Evolutionary conservation across 1,140 invertebrate species (phyloP), one percentile per base, ranked within the genome.

Genomic region (Drosophila kurseongensis): DNA sequence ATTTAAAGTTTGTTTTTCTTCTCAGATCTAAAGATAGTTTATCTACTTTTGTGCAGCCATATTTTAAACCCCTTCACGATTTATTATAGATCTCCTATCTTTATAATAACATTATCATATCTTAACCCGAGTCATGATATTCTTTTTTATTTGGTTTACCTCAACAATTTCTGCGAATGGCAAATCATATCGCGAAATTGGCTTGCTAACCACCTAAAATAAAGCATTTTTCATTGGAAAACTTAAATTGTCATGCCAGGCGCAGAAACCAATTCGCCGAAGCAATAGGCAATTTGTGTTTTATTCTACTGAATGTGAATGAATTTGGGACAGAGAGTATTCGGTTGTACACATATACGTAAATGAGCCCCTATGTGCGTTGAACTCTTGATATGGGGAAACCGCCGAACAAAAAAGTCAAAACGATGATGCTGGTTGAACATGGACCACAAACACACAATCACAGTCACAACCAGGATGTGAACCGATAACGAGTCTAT

Each of bases 151-250:
- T 56, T 5, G 5, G 52, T 56, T 75, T 59, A 54, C 60, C 52
- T 66, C 73, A 75, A 75, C 71, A 54, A 56, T 41, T 75, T 75
- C 73, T 75, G 6, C 71, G 73, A 75, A 75, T 14, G 16, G 32
- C 12, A 55, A 58, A 59, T 58, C 61, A 66, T 66, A 75, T 75
- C 71, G n/a, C 27, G 9, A 32, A 75, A 71, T 75, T 75, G 52
- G 23, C 35, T 59, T 35, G 63, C 65, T 48, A 71, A 71, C 27
- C 65, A 16, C 35, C 47, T 12, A 66, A 47, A 75, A 75, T 71
- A 66, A 59, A 66, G 54, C 45, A 40, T 23, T 54, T 75, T 75
- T 75, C 54, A 10, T 13, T 4, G 57, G 73, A 75, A 75, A 66
- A 75, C 54, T 32, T 16, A 67, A 75, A 75, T 66, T 66, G 72